These are phyloP conservation scores for Geopemphigus sp. DNA, from an alignment of 1,140 invertebrate genomes.

Conservation along the genomic window DNA sequence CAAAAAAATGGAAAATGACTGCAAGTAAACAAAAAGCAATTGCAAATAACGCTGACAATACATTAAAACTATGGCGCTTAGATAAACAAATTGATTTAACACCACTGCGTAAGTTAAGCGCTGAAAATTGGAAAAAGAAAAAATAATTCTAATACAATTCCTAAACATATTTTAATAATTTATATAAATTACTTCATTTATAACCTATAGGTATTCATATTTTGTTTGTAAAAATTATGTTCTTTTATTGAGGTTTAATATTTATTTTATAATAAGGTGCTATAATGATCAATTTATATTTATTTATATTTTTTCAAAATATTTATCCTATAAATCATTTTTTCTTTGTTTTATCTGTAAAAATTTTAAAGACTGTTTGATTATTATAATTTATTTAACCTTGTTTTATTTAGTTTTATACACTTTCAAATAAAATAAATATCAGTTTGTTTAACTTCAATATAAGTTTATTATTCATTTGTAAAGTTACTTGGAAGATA, in stretches of 20 bases:
- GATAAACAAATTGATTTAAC: slow-evolving; percentile 32
- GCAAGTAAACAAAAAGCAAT: slow-evolving; percentile 17
- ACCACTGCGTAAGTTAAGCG: background rate
- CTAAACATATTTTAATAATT: background rate
- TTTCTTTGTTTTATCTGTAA: background rate
- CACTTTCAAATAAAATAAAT: background rate
- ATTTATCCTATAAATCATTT: background rate
- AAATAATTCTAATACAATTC: background rate
- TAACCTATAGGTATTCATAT: background rate
- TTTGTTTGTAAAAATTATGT: slow-evolving; percentile 4
- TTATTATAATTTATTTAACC: slow-evolving; percentile 26
- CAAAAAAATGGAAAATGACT: slow-evolving; percentile 30
- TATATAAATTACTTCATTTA: background rate
- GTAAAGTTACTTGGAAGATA: background rate
- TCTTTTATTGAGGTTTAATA: background rate
- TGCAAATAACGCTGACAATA: slow-evolving; percentile 24
- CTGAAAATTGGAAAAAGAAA: slow-evolving; percentile 18
- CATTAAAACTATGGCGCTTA: background rate
- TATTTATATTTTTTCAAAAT: background rate
- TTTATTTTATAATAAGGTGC: slow-evolving; percentile 1
- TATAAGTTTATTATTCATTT: background rate
- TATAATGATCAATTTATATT: slow-evolving; percentile 22
- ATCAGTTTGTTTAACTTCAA: background rate
- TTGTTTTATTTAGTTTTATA: slow-evolving; percentile 37
- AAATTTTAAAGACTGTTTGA: slow-evolving; percentile 18